A percentile compares a stretch with the other conserved stretches of the same genome.
These are phyloP conservation scores for Sminthurides aquaticus DNA, from an alignment of 2,888 invertebrate genomes.

Conservation along the genomic window DNA sequence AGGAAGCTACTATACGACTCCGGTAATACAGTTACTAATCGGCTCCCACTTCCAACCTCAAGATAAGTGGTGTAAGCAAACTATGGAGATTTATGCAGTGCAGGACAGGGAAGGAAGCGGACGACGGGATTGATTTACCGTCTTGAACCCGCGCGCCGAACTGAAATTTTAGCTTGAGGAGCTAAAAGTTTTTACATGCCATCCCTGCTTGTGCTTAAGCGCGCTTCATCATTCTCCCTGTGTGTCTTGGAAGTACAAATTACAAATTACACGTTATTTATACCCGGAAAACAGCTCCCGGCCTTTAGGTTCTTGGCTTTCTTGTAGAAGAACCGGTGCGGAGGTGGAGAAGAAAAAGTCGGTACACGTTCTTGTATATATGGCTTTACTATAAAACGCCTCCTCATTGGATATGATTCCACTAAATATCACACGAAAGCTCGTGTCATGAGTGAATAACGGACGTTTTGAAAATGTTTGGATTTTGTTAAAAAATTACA, in stretches of 20 bases:
- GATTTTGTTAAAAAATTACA: no score
- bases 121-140: background rate
- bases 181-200: background rate
- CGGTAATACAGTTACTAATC: background rate
- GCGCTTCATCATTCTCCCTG: background rate
- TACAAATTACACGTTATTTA: constrained; percentile 24
- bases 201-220: no score
- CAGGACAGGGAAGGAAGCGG: no score
- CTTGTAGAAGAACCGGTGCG: background rate
- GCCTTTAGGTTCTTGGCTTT: constrained; percentile 5
- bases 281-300: constrained; percentile 18
- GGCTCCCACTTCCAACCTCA: background rate
- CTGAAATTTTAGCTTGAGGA: background rate
- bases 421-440: no score
- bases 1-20: no score
- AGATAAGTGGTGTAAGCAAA: background rate
- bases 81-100: background rate
- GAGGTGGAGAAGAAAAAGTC: no score
- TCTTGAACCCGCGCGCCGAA: background rate
- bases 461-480: no score
- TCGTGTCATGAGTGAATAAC: no score
- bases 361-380: no score
- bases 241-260: constrained; percentile 9
- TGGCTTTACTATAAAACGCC: no score
- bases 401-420: no score